Percentiles rank a stretch among this genome's conserved stretches.
These are phyloP conservation scores for Epinephelus fuscoguttatus DNA, from an alignment of 2,113 vertebrate species.

Conservation along the genomic window DNA sequence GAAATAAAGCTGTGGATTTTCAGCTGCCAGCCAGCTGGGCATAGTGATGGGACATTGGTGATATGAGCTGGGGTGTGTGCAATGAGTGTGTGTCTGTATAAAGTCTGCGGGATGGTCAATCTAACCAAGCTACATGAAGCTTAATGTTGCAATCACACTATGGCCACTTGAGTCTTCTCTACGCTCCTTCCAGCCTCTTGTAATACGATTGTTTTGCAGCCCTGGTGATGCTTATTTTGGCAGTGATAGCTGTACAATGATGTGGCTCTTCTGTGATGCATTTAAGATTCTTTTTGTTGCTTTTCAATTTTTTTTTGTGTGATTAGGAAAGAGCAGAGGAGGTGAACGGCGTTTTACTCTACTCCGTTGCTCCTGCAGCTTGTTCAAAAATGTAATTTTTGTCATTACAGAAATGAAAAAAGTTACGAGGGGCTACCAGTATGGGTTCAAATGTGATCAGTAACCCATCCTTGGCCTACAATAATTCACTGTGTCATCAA, in stretches of 20 bases:
- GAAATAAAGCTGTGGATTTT: constrained; percentile 76
- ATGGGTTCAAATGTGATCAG: too few species aligned
- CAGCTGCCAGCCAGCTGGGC: constrained; percentile 71
- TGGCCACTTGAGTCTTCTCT: constrained; percentile 8
- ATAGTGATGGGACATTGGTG: constrained; percentile 28
- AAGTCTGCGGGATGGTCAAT: constrained; percentile 14
- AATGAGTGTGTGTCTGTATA: constrained; percentile 3
- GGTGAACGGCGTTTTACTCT: too few species aligned
- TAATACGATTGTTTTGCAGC: neutral
- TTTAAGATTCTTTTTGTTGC: neutral
- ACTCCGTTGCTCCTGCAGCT: too few species aligned
- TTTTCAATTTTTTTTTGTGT: neutral
- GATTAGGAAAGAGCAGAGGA: too few species aligned
- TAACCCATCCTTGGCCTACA: neutral
- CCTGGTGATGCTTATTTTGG: neutral
- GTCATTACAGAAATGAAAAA: too few species aligned
- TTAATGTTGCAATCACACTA: constrained; percentile 17
- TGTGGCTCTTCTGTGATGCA: neutral
- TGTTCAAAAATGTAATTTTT: too few species aligned
- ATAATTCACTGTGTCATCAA: neutral
- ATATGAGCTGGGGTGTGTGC: constrained; percentile 12
- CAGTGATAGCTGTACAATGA: neutral
- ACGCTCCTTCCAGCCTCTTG: neutral
- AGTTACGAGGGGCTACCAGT: too few species aligned
- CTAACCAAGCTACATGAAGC: constrained; percentile 13